Percentiles rank a stretch among this genome's conserved stretches.
phyloP scores from a whole-genome alignment of 1,140 invertebrate genomes.

The Ganaspis sp. region DNA sequence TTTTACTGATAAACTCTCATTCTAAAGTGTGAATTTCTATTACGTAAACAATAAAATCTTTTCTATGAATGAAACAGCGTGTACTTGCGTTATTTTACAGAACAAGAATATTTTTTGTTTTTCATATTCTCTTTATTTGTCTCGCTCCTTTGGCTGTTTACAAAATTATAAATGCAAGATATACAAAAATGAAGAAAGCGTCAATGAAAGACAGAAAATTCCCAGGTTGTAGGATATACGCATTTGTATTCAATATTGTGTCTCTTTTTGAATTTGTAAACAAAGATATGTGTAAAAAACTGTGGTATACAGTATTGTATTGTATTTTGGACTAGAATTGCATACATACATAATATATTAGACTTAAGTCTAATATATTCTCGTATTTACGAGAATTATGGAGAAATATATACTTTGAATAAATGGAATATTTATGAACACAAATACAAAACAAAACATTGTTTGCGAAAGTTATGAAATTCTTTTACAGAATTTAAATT shows the following conservation, averaged over 20 bases:
- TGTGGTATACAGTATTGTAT: neutral
- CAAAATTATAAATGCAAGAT: neutral
- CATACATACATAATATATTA: no score
- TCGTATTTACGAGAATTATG: no score
- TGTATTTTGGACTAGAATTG: neutral
- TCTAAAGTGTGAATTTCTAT: constrained; percentile 2
- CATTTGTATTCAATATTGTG: constrained; percentile 8
- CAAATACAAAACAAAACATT: no score
- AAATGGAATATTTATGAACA: no score
- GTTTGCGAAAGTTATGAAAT: no score
- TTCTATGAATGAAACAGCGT: neutral
- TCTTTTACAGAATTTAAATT: no score
- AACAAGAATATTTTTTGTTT: neutral
- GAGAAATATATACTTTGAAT: no score
- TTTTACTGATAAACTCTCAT: constrained; percentile 43
- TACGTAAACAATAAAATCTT: constrained; percentile 10
- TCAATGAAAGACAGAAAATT: neutral
- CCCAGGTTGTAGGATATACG: neutral
- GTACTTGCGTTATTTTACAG: neutral
- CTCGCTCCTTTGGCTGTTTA: neutral
- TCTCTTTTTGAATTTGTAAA: neutral
- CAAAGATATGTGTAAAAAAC: neutral
- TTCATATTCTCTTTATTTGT: neutral
- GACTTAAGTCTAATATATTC: no score
- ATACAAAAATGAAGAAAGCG: neutral